Percentiles rank a stretch among this genome's conserved stretches.
Evolutionary conservation across 2,888 invertebrate genomes (phyloP).

Genomic region (Dromius quadrimaculatus): DNA sequence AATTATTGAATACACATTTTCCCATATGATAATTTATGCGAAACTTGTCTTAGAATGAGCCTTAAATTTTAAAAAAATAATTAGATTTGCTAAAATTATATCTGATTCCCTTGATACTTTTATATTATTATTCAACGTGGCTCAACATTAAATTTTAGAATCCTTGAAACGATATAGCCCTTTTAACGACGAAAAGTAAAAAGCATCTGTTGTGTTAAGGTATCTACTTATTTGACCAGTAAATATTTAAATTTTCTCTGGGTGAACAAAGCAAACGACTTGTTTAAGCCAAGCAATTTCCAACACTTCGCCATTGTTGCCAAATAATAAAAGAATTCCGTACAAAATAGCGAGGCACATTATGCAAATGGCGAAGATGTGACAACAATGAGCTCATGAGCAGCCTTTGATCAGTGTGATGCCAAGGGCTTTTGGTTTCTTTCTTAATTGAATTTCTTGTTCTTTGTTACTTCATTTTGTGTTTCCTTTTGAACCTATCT

Average conservation of each 20-base stretch:
- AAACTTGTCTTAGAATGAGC: too few relatives aligned
- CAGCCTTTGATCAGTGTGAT: constrained; percentile 42
- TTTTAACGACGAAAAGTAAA: background rate
- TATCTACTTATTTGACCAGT: constrained; percentile 16
- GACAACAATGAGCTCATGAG: constrained; percentile 37
- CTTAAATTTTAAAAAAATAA: too few relatives aligned
- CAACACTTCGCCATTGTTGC: constrained; percentile 40
- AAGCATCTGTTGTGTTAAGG: background rate
- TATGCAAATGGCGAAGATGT: constrained; percentile 42
- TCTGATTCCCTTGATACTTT: too few relatives aligned
- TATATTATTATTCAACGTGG: too few relatives aligned
- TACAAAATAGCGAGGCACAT: constrained; percentile 19
- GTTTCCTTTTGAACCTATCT: constrained; percentile 21
- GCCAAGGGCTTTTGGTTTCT: constrained; percentile 44
- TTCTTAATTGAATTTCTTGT: constrained; percentile 51
- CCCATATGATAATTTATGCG: too few relatives aligned
- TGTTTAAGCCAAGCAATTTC: constrained; percentile 35
- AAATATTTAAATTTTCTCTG: constrained; percentile 30
- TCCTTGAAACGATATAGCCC: too few relatives aligned
- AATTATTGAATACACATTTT: too few relatives aligned
- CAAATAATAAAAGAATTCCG: constrained; percentile 43
- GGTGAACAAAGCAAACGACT: constrained; percentile 26
- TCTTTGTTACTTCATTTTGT: constrained; percentile 44
- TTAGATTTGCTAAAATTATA: too few relatives aligned
- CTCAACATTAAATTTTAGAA: too few relatives aligned